Base-by-base conservation (phyloP, 2,113 vertebrate genomes). In the Thalassarche chlororhynchos region DNA sequence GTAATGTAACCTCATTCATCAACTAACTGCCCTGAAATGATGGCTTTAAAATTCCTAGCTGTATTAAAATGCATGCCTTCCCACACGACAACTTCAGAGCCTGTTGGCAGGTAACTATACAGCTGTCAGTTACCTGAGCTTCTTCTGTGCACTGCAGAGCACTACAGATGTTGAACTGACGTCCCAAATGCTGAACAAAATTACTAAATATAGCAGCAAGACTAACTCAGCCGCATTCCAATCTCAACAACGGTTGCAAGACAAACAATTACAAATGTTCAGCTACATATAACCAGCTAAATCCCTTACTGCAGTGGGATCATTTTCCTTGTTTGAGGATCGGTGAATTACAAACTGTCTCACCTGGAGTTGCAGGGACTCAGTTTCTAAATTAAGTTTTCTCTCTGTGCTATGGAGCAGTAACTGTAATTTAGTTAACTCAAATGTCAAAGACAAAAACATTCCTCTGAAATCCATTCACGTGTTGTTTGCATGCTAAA, bases 351-450 rank as follows among this genome's bases (percentile, higher is more conserved):
- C 18, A 61, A 87, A 82, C 85, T 42, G 8, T 54, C 68, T 88
- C 91, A 96, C 80, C 91, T 94, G 52, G 52, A 91, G 57, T 76
- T 4, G 3, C 88, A 89, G 47, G 25, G 49, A 32, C 60, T 86
- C 31, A 14, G 68, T 44, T 96, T 83, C 87, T 91, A 96, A 95
- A 94, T 90, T 68, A 92, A 93, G 62, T 70, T 86, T 87, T 87
- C 69, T 74, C 44, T 65, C 86, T 90, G 38, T 77, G 72, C 81
- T 95, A 6, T n/a, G 46, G 36, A 95, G 52, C 61, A 89, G 62
- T 84, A 89, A 91, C 74, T 42, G 70, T 76, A 96, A 87, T 87
- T 92, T 75, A 87, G 81, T 72, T 89, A 65, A 75, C 61, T 95
- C 57, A 84, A 76, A 93, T 65, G 40, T 80, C 77, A 83, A 87